These are phyloP conservation scores for Elegia similella DNA, from an alignment of 2,888 invertebrate genomes.

Conservation along the genomic window DNA sequence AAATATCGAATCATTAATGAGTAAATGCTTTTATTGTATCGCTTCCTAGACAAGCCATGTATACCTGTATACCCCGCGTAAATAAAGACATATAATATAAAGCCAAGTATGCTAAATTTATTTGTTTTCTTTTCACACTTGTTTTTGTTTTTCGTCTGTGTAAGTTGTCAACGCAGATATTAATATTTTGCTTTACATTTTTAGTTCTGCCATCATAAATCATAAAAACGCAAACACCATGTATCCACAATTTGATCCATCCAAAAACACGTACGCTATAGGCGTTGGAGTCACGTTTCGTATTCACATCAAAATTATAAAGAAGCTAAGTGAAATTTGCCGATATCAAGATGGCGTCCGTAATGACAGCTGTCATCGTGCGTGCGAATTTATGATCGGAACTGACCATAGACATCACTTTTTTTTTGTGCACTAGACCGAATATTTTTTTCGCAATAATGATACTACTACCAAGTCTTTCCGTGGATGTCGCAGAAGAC, in stretches of 20 bases:
- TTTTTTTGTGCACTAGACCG: neutral
- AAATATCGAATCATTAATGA: too few relatives aligned
- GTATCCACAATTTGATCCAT: slow-evolving; percentile 26
- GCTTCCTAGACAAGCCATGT: too few relatives aligned
- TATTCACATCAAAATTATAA: slow-evolving; percentile 76
- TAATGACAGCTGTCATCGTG: slow-evolving; percentile 51
- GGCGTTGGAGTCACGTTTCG: slow-evolving; percentile 72
- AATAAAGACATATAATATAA: too few relatives aligned
- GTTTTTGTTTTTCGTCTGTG: too few relatives aligned
- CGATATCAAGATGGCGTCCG: slow-evolving; percentile 31
- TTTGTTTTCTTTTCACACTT: too few relatives aligned
- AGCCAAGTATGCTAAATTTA: too few relatives aligned
- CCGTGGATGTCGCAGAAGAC: too few relatives aligned
- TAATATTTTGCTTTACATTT: too few relatives aligned
- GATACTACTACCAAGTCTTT: too few relatives aligned
- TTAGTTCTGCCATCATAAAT: neutral
- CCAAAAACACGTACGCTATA: slow-evolving; percentile 40
- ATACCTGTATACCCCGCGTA: too few relatives aligned
- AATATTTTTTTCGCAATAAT: neutral
- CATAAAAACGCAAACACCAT: slow-evolving; percentile 19
- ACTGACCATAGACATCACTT: neutral
- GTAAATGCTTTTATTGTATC: too few relatives aligned
- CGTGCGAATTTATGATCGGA: slow-evolving; percentile 29
- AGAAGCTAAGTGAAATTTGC: slow-evolving; percentile 67
- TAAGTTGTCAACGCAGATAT: too few relatives aligned